Percentiles rank a stretch among this genome's conserved stretches.
Conservation (phyloP, 2,888 invertebrate species). For the Platycheirus albimanus region DNA sequence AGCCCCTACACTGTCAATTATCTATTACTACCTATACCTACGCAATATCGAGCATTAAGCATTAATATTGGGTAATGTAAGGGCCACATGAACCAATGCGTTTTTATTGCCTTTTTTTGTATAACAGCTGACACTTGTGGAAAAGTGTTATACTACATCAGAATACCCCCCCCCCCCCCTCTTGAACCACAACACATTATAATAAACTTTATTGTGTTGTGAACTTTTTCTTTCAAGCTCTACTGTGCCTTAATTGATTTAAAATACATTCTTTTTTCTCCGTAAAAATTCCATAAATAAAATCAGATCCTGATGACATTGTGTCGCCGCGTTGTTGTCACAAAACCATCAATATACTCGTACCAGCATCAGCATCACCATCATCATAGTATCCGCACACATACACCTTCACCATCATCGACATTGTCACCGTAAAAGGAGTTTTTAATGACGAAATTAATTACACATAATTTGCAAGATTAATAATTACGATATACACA, state of each 20-base stretch:
- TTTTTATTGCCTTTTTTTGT: too few relatives aligned
- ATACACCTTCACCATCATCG: constrained; percentile 24
- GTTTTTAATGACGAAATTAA: constrained; percentile 76
- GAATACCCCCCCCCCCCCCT: too few relatives aligned
- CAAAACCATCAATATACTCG: constrained; percentile 2
- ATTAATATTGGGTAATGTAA: too few relatives aligned
- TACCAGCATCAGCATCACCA: not conserved
- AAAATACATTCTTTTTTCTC: too few relatives aligned
- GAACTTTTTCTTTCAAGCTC: not conserved
- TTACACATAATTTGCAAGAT: constrained; percentile 76
- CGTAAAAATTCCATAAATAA: constrained; percentile 11
- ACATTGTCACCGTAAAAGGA: constrained; percentile 52
- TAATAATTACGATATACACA: constrained; percentile 72
- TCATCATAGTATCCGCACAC: not conserved
- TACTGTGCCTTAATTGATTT: constrained; percentile 26
- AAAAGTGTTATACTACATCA: too few relatives aligned
- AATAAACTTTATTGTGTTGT: too few relatives aligned
- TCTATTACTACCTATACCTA: too few relatives aligned
- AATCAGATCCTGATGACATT: constrained; percentile 42
- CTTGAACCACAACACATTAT: too few relatives aligned
- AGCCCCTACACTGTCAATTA: too few relatives aligned
- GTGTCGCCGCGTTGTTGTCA: not conserved
- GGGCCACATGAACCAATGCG: too few relatives aligned
- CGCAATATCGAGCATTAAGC: too few relatives aligned
- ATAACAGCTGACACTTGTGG: too few relatives aligned